Evolutionary conservation across 2,113 vertebrate species (phyloP).

Genomic region (Chitala chitala): DNA sequence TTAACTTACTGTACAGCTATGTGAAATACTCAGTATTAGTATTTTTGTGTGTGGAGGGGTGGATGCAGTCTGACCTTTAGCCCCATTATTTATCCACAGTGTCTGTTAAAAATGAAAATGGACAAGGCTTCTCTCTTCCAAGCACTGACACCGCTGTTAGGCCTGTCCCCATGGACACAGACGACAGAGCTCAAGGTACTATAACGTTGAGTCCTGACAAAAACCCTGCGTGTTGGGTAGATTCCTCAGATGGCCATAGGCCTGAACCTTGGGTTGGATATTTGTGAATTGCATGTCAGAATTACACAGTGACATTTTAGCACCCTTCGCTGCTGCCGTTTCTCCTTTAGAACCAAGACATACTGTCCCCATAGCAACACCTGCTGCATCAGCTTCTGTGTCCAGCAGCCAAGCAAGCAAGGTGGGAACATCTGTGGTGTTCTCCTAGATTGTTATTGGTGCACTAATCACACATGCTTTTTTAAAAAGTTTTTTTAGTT

Average conservation of each 20-base stretch:
- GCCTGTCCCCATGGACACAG: neutral
- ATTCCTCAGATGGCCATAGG: too few species aligned
- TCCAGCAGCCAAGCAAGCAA: neutral
- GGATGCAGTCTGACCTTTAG: neutral
- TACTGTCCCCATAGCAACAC: neutral
- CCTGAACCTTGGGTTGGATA: too few species aligned
- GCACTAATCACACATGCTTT: too few species aligned
- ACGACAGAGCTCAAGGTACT: neutral
- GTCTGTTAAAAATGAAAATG: neutral
- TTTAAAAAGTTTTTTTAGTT: too few species aligned
- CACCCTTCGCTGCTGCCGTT: neutral
- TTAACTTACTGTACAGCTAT: too few species aligned
- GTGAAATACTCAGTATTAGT: too few species aligned
- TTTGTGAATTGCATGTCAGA: too few species aligned
- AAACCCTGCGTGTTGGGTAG: too few species aligned
- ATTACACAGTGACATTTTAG: too few species aligned
- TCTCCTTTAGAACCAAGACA: conserved; percentile 12
- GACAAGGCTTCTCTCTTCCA: neutral
- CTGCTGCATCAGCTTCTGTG: neutral
- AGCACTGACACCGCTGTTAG: neutral
- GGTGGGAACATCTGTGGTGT: neutral
- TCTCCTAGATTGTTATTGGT: neutral
- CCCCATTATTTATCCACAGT: neutral
- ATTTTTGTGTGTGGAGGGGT: neutral
- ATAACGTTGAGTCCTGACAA: neutral